Conservation (phyloP, 2,888 invertebrate genomes). For the Synergus laeviventris region DNA sequence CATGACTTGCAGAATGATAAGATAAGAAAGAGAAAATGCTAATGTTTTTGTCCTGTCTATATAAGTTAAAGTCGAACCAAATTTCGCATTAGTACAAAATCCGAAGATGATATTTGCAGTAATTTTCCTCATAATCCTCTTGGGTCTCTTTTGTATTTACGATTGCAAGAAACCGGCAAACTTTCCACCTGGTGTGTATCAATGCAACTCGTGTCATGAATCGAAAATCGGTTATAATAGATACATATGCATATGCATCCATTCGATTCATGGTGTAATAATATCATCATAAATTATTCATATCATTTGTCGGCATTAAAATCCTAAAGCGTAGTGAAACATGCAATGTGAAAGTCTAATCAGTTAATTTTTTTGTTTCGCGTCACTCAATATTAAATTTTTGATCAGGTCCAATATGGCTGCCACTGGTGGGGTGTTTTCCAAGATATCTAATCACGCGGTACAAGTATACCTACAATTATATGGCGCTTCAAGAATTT, state of each 20-base stretch:
- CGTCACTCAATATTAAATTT: slow-evolving; percentile 37
- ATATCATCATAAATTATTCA: slow-evolving; percentile 35
- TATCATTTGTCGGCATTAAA: background rate
- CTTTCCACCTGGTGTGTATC: slow-evolving; percentile 69
- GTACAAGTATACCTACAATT: slow-evolving; percentile 77
- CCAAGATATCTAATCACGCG: slow-evolving; percentile 71
- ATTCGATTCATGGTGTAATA: background rate
- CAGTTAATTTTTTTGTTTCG: background rate
- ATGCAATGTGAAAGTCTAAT: slow-evolving; percentile 20
- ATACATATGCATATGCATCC: slow-evolving; percentile 34
- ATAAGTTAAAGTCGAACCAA: slow-evolving; percentile 19
- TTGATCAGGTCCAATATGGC: slow-evolving; percentile 78
- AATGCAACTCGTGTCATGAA: background rate
- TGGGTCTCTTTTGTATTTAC: slow-evolving; percentile 55
- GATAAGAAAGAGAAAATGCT: slow-evolving; percentile 46
- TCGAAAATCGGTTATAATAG: background rate
- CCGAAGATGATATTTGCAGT: slow-evolving; percentile 52
- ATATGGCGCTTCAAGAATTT: slow-evolving; percentile 81
- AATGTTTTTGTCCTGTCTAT: slow-evolving; percentile 46
- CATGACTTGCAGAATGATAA: slow-evolving; percentile 53
- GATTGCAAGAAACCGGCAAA: slow-evolving; percentile 65
- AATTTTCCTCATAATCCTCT: slow-evolving; percentile 47
- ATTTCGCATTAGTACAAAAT: slow-evolving; percentile 43
- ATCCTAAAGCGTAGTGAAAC: slow-evolving; percentile 13
- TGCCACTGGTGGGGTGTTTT: slow-evolving; percentile 79